phyloP scores from a whole-genome alignment of 1,140 invertebrate genomes.

The Psix sp. region DNA sequence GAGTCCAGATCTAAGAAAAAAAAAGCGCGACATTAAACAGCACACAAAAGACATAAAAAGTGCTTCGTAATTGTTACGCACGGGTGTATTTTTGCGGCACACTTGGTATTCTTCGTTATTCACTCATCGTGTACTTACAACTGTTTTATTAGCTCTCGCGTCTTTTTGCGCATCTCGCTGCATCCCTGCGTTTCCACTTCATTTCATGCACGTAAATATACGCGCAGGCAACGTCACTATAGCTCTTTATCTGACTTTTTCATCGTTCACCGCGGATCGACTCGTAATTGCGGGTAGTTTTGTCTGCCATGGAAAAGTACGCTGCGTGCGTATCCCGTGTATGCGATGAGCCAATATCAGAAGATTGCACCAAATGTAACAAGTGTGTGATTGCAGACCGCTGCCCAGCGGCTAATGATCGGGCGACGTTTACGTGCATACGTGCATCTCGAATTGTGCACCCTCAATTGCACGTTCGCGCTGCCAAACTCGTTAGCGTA shows the following conservation, averaged over 20 bases:
- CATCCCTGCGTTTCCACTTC: slow-evolving; percentile 27
- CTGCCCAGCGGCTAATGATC: slow-evolving; percentile 58
- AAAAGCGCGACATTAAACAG: slow-evolving; percentile 10
- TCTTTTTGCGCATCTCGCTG: slow-evolving; percentile 26
- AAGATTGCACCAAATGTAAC: slow-evolving; percentile 66
- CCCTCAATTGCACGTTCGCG: slow-evolving; percentile 38
- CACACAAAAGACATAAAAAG: slow-evolving; percentile 29
- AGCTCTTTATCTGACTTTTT: slow-evolving; percentile 54
- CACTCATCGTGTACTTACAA: slow-evolving; percentile 44
- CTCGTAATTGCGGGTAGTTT: slow-evolving; percentile 60
- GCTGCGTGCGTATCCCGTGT: slow-evolving; percentile 31
- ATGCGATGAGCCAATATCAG: slow-evolving; percentile 56
- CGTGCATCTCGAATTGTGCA: slow-evolving; percentile 23
- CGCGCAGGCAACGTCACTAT: slow-evolving; percentile 16
- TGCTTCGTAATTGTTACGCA: slow-evolving; percentile 44
- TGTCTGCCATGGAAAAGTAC: slow-evolving; percentile 41
- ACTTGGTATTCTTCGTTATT: slow-evolving; percentile 44
- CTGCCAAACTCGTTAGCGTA: slow-evolving; percentile 39
- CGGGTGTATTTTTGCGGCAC: slow-evolving; percentile 39
- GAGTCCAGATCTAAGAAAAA: neutral
- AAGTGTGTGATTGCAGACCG: slow-evolving; percentile 68
- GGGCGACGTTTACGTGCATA: slow-evolving; percentile 52
- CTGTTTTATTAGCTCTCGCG: slow-evolving; percentile 42
- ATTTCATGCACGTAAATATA: slow-evolving; percentile 46
- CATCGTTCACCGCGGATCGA: slow-evolving; percentile 37